Evolutionary conservation across 2,113 vertebrate genomes (phyloP).

Genomic region (Campylomormyrus numenius): DNA sequence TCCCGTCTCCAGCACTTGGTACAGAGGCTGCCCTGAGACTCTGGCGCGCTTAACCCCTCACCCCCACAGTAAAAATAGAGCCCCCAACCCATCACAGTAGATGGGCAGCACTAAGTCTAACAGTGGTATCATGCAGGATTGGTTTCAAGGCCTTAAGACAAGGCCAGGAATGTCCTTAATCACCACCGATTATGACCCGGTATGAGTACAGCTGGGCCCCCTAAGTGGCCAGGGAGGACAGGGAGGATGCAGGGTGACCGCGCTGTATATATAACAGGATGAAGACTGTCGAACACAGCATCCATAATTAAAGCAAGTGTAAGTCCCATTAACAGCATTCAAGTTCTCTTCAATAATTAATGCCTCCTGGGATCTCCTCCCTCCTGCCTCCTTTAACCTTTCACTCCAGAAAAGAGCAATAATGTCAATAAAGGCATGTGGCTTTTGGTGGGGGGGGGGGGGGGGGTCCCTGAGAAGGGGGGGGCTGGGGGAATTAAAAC

Average conservation of each 20-base stretch:
- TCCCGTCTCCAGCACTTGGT: not conserved
- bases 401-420: constrained; percentile 19
- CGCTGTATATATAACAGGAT: constrained; percentile 31
- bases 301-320: constrained; percentile 70
- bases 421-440: constrained; percentile 17
- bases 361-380: constrained; percentile 45
- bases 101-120: not conserved
- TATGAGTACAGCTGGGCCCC: not conserved
- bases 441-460: not conserved
- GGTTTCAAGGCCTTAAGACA: not conserved
- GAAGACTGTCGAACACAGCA: constrained; percentile 58
- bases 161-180: not conserved
- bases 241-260: not conserved
- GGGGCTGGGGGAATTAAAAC: constrained; percentile 19
- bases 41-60: not conserved
- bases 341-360: constrained; percentile 63
- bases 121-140: not conserved
- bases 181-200: not conserved
- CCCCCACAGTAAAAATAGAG: not conserved
- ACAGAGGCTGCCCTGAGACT: not conserved
- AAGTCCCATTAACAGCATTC: constrained; percentile 59
- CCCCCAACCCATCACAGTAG: not conserved
- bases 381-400: constrained; percentile 34
- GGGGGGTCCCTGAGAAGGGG: not conserved
- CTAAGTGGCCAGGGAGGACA: not conserved